Evolutionary conservation across 2,888 invertebrate genomes (phyloP).

Genomic region (Epinotia nisella): DNA sequence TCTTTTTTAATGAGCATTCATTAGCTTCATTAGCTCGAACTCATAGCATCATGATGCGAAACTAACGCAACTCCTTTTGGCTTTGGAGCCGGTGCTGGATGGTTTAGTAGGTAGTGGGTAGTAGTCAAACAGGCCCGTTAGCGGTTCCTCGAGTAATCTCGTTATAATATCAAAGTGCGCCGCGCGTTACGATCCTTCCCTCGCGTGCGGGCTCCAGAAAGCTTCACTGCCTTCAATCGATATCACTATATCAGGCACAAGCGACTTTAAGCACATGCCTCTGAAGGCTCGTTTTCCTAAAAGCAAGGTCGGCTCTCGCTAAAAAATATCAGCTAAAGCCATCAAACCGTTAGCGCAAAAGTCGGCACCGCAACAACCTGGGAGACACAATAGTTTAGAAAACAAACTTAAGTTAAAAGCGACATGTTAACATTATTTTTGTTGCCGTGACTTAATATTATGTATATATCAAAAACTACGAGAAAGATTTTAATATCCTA

Average conservation of each 20-base stretch:
- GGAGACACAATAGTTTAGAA: conserved; percentile 48
- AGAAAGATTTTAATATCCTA: too few species aligned
- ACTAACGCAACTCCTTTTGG: conserved; percentile 13
- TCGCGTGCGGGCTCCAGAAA: conserved; percentile 76
- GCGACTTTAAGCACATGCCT: conserved; percentile 71
- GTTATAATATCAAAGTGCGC: conserved; percentile 72
- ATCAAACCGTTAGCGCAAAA: conserved; percentile 64
- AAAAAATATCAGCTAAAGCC: conserved; percentile 65
- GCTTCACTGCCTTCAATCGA: conserved; percentile 73
- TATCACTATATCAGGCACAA: conserved; percentile 69
- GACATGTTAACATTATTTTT: not conserved
- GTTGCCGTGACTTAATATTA: not conserved
- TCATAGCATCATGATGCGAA: conserved; percentile 9
- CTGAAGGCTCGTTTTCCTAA: conserved; percentile 66
- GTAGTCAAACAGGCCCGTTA: conserved; percentile 57
- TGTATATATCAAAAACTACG: not conserved
- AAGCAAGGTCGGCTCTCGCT: conserved; percentile 56
- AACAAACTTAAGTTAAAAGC: conserved; percentile 37
- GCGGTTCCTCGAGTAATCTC: conserved; percentile 67
- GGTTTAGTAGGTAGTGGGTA: conserved; percentile 47
- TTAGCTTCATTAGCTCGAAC: conserved; percentile 3
- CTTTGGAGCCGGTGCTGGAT: conserved; percentile 22
- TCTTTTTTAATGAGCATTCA: conserved; percentile 15
- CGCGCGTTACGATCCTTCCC: conserved; percentile 71
- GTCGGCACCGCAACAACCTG: conserved; percentile 54